phyloP scores from a whole-genome alignment of 1,140 invertebrate species.

The Apis laboriosa region DNA sequence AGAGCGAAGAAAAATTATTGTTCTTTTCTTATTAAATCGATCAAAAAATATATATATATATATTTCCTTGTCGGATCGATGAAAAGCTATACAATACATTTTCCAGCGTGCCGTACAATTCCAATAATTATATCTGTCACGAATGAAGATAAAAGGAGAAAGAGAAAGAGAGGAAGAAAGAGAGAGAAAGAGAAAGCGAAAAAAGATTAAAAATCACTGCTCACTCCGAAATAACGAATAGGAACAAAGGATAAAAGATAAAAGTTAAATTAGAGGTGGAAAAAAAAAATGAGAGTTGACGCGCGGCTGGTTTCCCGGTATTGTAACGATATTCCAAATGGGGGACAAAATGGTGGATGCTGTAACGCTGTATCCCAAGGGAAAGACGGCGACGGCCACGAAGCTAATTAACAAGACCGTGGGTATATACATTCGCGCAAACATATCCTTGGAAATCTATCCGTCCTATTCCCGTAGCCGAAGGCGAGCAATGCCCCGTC shows the following conservation, averaged over 20 bases:
- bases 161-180: too few species aligned
- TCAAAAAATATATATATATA: too few species aligned
- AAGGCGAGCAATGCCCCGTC: neutral
- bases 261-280: neutral
- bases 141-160: neutral
- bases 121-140: too few species aligned
- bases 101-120: too few species aligned
- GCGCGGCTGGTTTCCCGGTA: neutral
- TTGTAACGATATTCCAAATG: neutral
- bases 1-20: too few species aligned
- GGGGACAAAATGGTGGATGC: neutral
- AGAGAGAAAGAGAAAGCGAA: neutral
- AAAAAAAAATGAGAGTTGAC: neutral
- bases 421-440: neutral
- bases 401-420: conserved; percentile 35
- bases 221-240: too few species aligned
- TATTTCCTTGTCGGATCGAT: too few species aligned
- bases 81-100: too few species aligned
- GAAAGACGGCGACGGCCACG: neutral
- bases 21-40: too few species aligned
- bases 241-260: neutral
- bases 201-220: too few species aligned
- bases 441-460: conserved; percentile 35
- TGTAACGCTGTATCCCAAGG: neutral
- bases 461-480: neutral